Evolutionary conservation across 2,888 invertebrate genomes (phyloP), one percentile per base, ranked within the genome.

Genomic region (Spodoptera picta): DNA sequence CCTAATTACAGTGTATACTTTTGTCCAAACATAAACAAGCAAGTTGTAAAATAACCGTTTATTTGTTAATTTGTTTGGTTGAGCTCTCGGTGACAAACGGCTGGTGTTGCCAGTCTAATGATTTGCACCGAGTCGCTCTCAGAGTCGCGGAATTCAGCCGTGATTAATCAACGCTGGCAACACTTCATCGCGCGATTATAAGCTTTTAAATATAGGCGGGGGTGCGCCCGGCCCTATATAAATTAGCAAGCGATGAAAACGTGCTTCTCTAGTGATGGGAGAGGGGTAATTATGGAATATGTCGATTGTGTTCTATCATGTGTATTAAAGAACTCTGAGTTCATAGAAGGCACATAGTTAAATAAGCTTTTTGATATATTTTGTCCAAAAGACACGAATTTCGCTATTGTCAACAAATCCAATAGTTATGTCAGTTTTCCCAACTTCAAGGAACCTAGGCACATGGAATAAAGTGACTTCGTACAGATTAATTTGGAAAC

Each of bases 181-280:
- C 90, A 91, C 92, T 93, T 92, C 92, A 90, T 92, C 90, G 92
- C 82, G 88, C 92, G 92, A 93, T 93, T 93, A 93, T 93, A 94
- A 93, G 94, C 92, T 91, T 91, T 93, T 92, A 92, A 91, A 89
- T 88, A 90, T 88, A 85, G 86, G 83, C 83, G 86, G 90, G 90
- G 91, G 85, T 87, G 90, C 88, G 89, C 85, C 73, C 65, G 83
- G 87, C 84, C 87, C 92, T 83, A 92, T 91, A 92, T 93, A 93
- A 93, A 93, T 93, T 93, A 92, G 92, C 89, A 87, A 63, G 90
- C 86, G 92, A 91, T 92, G 93, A 92, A 91, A 92, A 89, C 82
- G 80, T 77, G 71, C 71, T 59, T 67, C 46, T 24, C 23, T 82
- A 84, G 90, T 75, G 87, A 73, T 83, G 88, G 44, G 66, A 64